Evolutionary conservation across 2,113 vertebrate genomes (phyloP).

Genomic region (Mirza zaza): DNA sequence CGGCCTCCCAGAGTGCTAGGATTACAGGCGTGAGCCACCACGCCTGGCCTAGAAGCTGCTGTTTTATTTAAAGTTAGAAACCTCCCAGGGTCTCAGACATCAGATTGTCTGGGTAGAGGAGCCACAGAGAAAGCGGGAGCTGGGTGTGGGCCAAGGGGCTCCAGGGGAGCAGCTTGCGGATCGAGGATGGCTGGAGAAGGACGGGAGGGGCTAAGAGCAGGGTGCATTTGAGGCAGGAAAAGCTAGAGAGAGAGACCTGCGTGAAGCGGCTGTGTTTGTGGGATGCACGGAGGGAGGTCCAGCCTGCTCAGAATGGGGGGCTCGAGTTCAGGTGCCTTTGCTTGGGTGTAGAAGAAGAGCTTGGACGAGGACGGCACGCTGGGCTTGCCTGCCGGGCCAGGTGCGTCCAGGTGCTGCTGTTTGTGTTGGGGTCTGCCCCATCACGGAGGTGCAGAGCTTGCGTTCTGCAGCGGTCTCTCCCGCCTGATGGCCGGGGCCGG

Average conservation of each 20-base stretch:
- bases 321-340: not conserved
- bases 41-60: not conserved
- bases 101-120: rapidly evolving
- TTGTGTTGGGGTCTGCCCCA: rapidly evolving
- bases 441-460: rapidly evolving
- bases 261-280: too few species aligned
- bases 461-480: rapidly evolving
- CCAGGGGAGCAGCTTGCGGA: too few species aligned
- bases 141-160: not conserved
- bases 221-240: not conserved
- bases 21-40: too few species aligned
- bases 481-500: too few species aligned
- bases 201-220: rapidly evolving
- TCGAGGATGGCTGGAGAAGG: too few species aligned
- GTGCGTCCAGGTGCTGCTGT: rapidly evolving
- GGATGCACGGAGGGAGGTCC: not conserved
- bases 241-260: not conserved
- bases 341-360: rapidly evolving
- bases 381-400: not conserved
- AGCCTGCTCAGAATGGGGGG: not conserved
- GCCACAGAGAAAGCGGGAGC: not conserved
- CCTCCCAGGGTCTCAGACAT: not conserved
- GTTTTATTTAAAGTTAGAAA: not conserved
- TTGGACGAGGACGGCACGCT: rapidly evolving
- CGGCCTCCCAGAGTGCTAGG: too few species aligned